phyloP scores from a whole-genome alignment of 2,113 vertebrate species.

The Archocentrus centrarchus region DNA sequence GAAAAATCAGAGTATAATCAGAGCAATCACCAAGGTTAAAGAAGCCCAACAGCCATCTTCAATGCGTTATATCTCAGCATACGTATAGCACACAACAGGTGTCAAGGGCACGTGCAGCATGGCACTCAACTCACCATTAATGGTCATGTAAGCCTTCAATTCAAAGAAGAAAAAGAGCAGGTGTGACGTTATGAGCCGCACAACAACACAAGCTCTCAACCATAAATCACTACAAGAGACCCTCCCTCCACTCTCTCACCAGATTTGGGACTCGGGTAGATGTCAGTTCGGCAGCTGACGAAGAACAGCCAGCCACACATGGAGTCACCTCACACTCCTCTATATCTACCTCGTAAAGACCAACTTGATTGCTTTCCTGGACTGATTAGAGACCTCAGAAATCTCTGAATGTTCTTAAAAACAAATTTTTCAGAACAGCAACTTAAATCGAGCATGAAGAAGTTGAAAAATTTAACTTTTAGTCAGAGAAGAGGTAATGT shows the following conservation, averaged over 20 bases:
- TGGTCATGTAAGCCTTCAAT: conserved; percentile 25
- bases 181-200: conserved; percentile 51
- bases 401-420: background rate
- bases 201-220: conserved; percentile 40
- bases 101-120: conserved; percentile 20
- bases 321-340: conserved; percentile 51
- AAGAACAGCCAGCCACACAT: conserved; percentile 60
- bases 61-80: background rate
- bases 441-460: background rate
- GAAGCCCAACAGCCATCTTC: background rate
- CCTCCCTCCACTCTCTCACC: background rate
- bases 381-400: conserved; percentile 39
- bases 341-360: conserved; percentile 56
- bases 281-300: conserved; percentile 58
- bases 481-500: background rate
- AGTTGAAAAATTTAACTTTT: background rate
- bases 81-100: conserved; percentile 10
- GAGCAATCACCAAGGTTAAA: background rate
- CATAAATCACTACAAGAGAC: conserved; percentile 57
- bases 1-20: background rate
- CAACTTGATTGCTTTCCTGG: conserved; percentile 10
- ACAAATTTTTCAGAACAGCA: background rate
- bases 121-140: background rate
- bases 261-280: conserved; percentile 25
- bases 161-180: conserved; percentile 63